phyloP scores from a whole-genome alignment of 1,140 invertebrate species.

The Acarapis woodi region DNA sequence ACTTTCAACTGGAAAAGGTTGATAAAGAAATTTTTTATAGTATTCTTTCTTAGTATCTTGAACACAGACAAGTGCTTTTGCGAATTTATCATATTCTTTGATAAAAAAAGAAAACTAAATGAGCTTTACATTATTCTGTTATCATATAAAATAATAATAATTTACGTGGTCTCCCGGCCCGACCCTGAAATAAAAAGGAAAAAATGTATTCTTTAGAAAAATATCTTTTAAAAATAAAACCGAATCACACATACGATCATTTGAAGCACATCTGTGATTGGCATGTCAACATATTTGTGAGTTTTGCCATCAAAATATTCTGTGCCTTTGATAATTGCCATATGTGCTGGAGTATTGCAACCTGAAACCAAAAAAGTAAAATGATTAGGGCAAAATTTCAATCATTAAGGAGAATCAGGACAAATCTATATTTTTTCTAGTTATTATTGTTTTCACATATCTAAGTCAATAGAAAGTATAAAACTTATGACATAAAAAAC shows the following conservation, averaged over 20 bases:
- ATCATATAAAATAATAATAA: too few relatives aligned
- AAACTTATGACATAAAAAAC: too few relatives aligned
- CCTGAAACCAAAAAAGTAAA: conserved; percentile 78
- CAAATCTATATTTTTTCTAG: too few relatives aligned
- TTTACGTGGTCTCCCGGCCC: conserved; percentile 50
- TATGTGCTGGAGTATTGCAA: conserved; percentile 85
- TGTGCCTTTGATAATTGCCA: conserved; percentile 53
- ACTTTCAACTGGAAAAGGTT: conserved; percentile 96
- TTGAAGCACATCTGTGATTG: conserved; percentile 78
- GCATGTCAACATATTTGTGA: conserved; percentile 72
- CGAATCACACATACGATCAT: conserved; percentile 97
- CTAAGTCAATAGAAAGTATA: too few relatives aligned
- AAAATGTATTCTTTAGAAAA: neutral
- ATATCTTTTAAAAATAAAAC: conserved; percentile 44
- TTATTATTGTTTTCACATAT: too few relatives aligned
- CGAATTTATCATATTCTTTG: conserved; percentile 78
- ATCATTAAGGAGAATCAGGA: too few relatives aligned
- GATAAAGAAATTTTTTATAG: conserved; percentile 95
- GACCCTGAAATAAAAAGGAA: conserved; percentile 18
- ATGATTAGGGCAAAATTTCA: too few relatives aligned
- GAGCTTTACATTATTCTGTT: too few relatives aligned
- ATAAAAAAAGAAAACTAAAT: too few relatives aligned
- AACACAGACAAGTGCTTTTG: conserved; percentile 81
- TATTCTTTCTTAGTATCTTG: conserved; percentile 97
- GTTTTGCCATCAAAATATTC: conserved; percentile 95